Conservation (phyloP, 2,113 vertebrate species). For the Cisticola juncidis region DNA sequence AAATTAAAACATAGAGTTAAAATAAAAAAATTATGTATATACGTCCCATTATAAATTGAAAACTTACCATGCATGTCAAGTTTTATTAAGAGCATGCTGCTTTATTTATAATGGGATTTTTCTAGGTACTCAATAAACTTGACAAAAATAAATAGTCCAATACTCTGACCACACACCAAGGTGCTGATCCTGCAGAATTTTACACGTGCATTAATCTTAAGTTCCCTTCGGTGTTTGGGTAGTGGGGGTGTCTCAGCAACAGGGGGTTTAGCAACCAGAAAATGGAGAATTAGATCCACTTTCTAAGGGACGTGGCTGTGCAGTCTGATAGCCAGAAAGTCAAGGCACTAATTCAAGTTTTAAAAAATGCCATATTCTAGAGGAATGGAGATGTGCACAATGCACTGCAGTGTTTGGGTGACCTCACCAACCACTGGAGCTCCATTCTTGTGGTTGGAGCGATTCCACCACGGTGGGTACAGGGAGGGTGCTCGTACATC, state of each 20-base stretch:
- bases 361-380: neutral
- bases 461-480: neutral
- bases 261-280: neutral
- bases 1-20: neutral
- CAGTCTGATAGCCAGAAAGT: neutral
- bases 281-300: neutral
- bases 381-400: neutral
- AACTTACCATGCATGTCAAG: neutral
- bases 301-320: neutral
- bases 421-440: neutral
- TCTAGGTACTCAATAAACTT: constrained; percentile 6
- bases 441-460: constrained; percentile 22
- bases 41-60: neutral
- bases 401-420: neutral
- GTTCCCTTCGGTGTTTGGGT: neutral
- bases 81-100: neutral
- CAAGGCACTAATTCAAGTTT: neutral
- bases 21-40: neutral
- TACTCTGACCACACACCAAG: neutral
- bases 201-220: neutral
- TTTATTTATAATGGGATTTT: constrained; percentile 31
- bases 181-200: neutral
- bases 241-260: neutral
- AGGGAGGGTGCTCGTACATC: neutral
- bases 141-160: neutral